These are phyloP conservation scores for Coelopa pilipes DNA, from an alignment of 2,888 invertebrate species.

Conservation along the genomic window DNA sequence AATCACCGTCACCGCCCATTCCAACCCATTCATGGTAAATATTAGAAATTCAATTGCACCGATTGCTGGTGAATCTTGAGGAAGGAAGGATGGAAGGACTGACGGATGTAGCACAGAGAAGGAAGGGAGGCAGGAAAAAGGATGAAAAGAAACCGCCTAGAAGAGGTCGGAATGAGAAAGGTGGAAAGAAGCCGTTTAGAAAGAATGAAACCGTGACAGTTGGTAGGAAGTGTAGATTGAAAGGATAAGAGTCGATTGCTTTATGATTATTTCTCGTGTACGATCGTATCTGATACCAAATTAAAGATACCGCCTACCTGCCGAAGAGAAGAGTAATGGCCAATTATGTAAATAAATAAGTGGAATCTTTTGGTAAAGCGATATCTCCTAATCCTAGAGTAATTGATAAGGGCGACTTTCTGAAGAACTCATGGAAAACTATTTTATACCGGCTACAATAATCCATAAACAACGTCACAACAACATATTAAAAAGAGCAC, in stretches of 20 bases:
- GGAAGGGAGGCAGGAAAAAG: neutral
- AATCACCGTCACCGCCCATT: neutral
- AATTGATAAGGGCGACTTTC: conserved; percentile 1
- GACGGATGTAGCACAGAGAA: neutral
- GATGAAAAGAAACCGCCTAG: neutral
- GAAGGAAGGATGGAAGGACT: neutral
- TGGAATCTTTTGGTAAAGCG: neutral
- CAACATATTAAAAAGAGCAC: neutral
- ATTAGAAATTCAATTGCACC: conserved; percentile 11
- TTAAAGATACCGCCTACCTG: too few species aligned
- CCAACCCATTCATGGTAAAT: conserved; percentile 11
- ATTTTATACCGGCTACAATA: neutral
- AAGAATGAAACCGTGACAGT: too few species aligned
- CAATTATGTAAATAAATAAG: neutral
- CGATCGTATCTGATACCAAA: too few species aligned
- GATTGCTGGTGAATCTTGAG: neutral
- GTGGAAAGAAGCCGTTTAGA: neutral
- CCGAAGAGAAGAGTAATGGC: too few species aligned
- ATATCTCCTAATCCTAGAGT: neutral
- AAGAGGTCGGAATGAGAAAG: neutral
- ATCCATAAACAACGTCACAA: too few species aligned
- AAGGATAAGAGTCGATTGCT: too few species aligned
- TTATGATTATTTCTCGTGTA: too few species aligned
- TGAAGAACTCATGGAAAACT: too few species aligned
- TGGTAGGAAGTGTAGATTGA: too few species aligned